Evolutionary conservation across 2,113 vertebrate genomes (phyloP).

Genomic region (Craseonycteris thonglongyai): DNA sequence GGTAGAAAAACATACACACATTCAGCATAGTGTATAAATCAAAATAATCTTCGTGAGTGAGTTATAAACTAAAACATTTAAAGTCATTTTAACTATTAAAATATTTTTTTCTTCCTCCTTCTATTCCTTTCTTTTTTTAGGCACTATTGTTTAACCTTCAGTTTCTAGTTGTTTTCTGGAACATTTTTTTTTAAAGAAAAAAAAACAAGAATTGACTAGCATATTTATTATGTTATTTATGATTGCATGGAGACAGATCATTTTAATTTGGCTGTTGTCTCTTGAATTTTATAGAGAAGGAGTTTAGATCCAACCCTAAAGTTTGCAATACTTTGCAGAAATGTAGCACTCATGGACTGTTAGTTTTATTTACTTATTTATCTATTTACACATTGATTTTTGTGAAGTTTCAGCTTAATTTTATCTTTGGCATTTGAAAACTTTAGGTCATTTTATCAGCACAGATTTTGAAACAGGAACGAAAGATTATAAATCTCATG

Average conservation of each 20-base stretch:
- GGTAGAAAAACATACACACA: neutral
- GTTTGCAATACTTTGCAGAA: neutral
- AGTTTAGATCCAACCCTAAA: conserved; percentile 42
- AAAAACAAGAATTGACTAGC: neutral
- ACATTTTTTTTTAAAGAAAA: neutral
- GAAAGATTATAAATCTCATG: conserved; percentile 13
- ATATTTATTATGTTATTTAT: conserved; percentile 41
- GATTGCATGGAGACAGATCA: conserved; percentile 2
- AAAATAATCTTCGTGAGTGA: neutral
- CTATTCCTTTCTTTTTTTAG: neutral
- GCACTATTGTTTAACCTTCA: conserved; percentile 30
- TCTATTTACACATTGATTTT: neutral
- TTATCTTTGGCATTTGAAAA: conserved; percentile 47
- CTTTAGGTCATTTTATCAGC: conserved; percentile 37
- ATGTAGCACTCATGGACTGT: neutral
- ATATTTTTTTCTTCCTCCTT: neutral
- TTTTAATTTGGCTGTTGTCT: conserved; percentile 27
- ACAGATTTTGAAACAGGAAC: conserved; percentile 23
- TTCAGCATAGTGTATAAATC: neutral
- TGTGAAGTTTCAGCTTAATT: conserved; percentile 31
- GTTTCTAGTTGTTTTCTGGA: neutral
- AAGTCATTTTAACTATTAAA: neutral
- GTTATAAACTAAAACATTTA: neutral
- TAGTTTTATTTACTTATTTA: neutral
- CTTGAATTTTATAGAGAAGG: conserved; percentile 44